A percentile compares a stretch with the other conserved stretches of the same genome.
These are phyloP conservation scores for Episyrphus balteatus DNA, from an alignment of 1,140 invertebrate genomes.

Conservation along the genomic window DNA sequence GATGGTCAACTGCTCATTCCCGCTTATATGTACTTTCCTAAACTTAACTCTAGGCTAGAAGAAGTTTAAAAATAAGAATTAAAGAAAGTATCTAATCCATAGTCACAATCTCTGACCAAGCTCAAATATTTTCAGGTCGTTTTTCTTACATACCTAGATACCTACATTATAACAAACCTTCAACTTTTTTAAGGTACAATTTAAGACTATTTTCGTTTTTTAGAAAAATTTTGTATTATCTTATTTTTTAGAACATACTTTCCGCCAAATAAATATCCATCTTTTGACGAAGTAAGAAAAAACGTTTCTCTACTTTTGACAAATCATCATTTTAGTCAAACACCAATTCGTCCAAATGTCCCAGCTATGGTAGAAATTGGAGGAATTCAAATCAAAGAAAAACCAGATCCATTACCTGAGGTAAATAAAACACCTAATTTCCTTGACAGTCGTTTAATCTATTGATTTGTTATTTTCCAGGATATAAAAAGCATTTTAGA, in stretches of 20 bases:
- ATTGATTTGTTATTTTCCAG: slow-evolving; percentile 18
- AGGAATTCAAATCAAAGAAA: slow-evolving; percentile 28
- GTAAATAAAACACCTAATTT: slow-evolving; percentile 11
- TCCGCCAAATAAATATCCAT: slow-evolving; percentile 4
- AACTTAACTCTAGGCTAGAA: too few relatives aligned
- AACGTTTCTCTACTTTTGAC: slow-evolving; percentile 12
- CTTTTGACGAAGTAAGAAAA: slow-evolving; percentile 7
- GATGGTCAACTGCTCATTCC: too few relatives aligned
- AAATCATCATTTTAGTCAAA: slow-evolving; percentile 15
- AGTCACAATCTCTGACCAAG: too few relatives aligned
- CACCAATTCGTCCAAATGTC: slow-evolving; percentile 16
- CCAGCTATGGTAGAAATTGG: slow-evolving; percentile 31
- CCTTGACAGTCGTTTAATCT: background rate
- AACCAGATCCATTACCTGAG: slow-evolving; percentile 19
- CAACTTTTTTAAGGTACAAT: too few relatives aligned
- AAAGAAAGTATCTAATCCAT: too few relatives aligned
- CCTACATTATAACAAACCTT: too few relatives aligned
- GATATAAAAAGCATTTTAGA: slow-evolving; percentile 41
- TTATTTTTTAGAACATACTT: background rate
- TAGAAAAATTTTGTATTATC: too few relatives aligned
- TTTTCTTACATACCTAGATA: too few relatives aligned
- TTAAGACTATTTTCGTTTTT: too few relatives aligned
- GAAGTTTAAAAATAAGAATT: too few relatives aligned
- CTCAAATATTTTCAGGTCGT: too few relatives aligned
- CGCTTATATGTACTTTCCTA: too few relatives aligned